Evolutionary conservation across 1,140 invertebrate species (phyloP).

Genomic region (Holcopasites calliopsidis): DNA sequence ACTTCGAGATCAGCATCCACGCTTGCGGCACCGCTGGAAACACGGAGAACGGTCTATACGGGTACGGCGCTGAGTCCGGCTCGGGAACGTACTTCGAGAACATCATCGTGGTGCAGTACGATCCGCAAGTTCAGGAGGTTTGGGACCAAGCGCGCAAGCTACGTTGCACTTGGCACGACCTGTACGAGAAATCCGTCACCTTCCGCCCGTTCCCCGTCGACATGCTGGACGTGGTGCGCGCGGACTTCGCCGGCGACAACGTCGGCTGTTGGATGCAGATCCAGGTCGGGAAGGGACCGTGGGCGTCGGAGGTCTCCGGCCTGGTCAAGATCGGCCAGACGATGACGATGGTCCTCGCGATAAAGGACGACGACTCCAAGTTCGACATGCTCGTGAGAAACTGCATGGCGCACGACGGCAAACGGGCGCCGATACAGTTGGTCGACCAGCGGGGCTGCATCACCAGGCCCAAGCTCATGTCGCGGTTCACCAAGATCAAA

Average conservation of each 20-base stretch:
- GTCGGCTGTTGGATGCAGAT: constrained; percentile 98
- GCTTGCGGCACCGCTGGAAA: constrained; percentile 95
- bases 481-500: constrained; percentile 96
- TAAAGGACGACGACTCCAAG: constrained; percentile 97
- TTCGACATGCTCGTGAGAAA: constrained; percentile 97
- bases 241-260: constrained; percentile 96
- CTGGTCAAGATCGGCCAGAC: constrained; percentile 97
- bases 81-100: constrained; percentile 97
- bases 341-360: constrained; percentile 98
- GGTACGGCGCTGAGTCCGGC: constrained; percentile 90
- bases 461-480: constrained; percentile 95
- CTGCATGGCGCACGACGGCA: constrained; percentile 96
- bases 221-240: constrained; percentile 95
- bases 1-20: constrained; percentile 94
- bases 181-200: constrained; percentile 97
- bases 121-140: constrained; percentile 96
- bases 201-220: constrained; percentile 97
- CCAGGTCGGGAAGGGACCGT: constrained; percentile 96
- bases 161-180: constrained; percentile 96
- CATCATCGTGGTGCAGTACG: constrained; percentile 96
- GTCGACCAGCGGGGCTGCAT: constrained; percentile 96
- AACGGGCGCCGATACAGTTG: constrained; percentile 95
- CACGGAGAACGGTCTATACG: constrained; percentile 92
- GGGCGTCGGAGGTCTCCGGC: constrained; percentile 96
- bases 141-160: constrained; percentile 97